Conservation (phyloP, 1,140 invertebrate species). For the Aphidius gifuensis region DNA sequence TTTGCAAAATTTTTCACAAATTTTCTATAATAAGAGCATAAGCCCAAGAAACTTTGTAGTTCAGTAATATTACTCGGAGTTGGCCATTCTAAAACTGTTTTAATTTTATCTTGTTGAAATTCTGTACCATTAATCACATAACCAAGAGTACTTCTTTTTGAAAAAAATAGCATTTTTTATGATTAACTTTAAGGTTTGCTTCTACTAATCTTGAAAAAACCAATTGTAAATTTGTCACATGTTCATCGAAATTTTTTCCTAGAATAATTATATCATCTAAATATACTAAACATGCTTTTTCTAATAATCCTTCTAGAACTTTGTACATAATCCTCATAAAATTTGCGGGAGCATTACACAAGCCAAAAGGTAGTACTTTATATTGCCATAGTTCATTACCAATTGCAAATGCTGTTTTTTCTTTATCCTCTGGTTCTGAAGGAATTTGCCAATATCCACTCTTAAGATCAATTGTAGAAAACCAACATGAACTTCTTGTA, state of each 20-base stretch:
- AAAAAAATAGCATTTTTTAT: conserved; percentile 31
- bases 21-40: conserved; percentile 27
- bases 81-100: conserved; percentile 12
- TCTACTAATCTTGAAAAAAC: conserved; percentile 30
- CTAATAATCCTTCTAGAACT: conserved; percentile 25
- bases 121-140: conserved; percentile 29
- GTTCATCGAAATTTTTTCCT: conserved; percentile 29
- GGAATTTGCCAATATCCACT: conserved; percentile 46
- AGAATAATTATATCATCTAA: conserved; percentile 36
- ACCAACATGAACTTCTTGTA: conserved; percentile 25
- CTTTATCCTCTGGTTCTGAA: conserved; percentile 35
- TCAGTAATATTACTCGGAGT: conserved; percentile 16
- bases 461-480: conserved; percentile 38
- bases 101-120: conserved; percentile 21
- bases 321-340: conserved; percentile 1
- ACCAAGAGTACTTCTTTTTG: conserved; percentile 28
- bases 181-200: conserved; percentile 25
- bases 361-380: conserved; percentile 44
- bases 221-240: conserved; percentile 25
- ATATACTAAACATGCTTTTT: conserved; percentile 35
- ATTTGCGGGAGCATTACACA: conserved; percentile 22
- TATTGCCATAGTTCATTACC: conserved; percentile 37
- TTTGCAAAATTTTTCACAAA: conserved; percentile 25
- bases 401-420: conserved; percentile 49
- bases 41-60: conserved; percentile 26